Evolutionary conservation across 2,888 invertebrate genomes (phyloP).

Genomic region (Polydrusus pterygomalis): DNA sequence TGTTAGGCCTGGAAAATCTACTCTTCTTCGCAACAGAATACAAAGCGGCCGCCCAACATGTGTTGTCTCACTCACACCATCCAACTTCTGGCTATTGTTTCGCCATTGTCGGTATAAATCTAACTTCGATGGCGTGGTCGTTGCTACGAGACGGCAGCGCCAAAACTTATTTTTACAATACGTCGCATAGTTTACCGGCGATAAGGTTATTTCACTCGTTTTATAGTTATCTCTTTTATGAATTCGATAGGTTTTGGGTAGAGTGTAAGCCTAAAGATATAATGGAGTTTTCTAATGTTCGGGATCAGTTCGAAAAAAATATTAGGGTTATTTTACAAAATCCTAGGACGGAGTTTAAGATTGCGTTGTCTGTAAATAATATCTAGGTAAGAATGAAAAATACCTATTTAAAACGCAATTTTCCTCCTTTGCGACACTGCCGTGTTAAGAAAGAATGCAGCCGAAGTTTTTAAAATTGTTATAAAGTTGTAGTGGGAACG

Average conservation of each 20-base stretch:
- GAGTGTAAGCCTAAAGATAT: conserved; percentile 92
- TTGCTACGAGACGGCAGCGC: conserved; percentile 87
- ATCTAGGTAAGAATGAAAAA: conserved; percentile 69
- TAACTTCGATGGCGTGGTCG: conserved; percentile 92
- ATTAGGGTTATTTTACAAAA: conserved; percentile 81
- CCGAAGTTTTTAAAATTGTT: not conserved
- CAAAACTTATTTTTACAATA: conserved; percentile 94
- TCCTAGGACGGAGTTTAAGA: conserved; percentile 83
- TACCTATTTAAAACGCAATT: too few species aligned
- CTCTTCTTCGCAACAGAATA: conserved; percentile 90
- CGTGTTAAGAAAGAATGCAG: not conserved
- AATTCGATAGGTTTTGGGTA: conserved; percentile 97
- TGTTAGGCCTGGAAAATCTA: conserved; percentile 94
- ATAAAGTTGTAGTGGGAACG: not conserved
- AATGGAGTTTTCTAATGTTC: conserved; percentile 95
- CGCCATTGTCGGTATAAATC: conserved; percentile 95
- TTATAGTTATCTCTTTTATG: conserved; percentile 94
- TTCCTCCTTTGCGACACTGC: conserved; percentile 1
- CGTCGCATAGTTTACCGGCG: conserved; percentile 79
- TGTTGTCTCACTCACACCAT: conserved; percentile 91
- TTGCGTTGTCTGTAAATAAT: conserved; percentile 86
- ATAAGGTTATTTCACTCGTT: conserved; percentile 91
- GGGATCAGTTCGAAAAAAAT: conserved; percentile 87
- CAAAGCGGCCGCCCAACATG: conserved; percentile 85
- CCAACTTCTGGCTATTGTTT: conserved; percentile 92